Percentiles rank a stretch among this genome's conserved stretches.
Evolutionary conservation across 2,888 invertebrate species (phyloP).

Genomic region (Rotaria socialis): DNA sequence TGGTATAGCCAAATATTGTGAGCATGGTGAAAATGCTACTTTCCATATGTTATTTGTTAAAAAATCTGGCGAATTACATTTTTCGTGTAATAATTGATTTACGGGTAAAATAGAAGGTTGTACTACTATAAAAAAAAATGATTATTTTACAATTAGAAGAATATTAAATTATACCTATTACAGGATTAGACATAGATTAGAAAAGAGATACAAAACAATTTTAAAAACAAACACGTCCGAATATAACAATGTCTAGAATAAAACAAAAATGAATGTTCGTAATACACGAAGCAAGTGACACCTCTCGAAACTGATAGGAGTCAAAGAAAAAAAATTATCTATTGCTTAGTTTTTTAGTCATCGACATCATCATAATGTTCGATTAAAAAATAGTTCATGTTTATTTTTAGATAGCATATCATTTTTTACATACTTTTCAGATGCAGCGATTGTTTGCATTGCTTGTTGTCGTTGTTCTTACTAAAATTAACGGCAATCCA

Average conservation of each 20-base stretch:
- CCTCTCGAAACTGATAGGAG: not conserved
- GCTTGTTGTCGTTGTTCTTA: not conserved
- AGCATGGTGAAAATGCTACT: slow-evolving; percentile 14
- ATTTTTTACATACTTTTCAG: not conserved
- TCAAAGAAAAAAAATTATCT: not conserved
- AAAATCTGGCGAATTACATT: not conserved
- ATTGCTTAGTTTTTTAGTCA: not conserved
- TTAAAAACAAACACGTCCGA: not conserved
- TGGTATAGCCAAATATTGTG: slow-evolving; percentile 27
- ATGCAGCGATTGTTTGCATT: not conserved
- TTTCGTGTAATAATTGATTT: not conserved
- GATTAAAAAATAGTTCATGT: not conserved
- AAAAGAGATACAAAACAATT: not conserved
- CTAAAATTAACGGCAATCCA: not conserved
- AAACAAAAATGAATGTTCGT: not conserved
- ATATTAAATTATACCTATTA: not conserved
- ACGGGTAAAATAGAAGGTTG: not conserved
- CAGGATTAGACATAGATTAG: not conserved
- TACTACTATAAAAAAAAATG: not conserved
- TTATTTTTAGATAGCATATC: not conserved
- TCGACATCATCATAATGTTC: not conserved
- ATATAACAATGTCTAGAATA: not conserved
- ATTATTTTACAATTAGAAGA: too few relatives aligned
- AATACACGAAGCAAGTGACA: not conserved
- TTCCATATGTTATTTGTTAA: slow-evolving; percentile 1